Evolutionary conservation across 2,888 invertebrate species (phyloP), one percentile per base, ranked within the genome.

Genomic region (Chymomyza procnemis): DNA sequence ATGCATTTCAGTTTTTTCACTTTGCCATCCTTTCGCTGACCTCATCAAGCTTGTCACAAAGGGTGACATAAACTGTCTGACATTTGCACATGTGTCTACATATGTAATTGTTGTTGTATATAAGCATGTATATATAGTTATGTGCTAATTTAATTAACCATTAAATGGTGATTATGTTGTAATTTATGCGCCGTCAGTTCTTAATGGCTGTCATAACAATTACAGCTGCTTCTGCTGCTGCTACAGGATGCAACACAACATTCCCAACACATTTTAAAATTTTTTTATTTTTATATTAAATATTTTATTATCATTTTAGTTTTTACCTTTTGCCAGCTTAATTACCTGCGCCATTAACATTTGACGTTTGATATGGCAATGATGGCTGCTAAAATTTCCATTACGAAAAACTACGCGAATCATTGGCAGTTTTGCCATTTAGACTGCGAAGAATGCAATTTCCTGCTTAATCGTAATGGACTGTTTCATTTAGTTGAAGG

Each of bases 91-190:
- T 41, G 30, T 30, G 12, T 12, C 34, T 26, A 26, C 26, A 26
- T 26, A 26, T 26, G 26, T 26, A 26, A 5, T 26, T 26, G 26
- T 26, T 4, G 6, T 26, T 26, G 8, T 26, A 26, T 26, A 26
- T 6, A 26, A 14, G 54, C 8, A 12, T 54, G 19, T 18, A 5
- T 14, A 1, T 14, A n/a, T 54, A 12, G 16, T 16, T 4, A n/a
- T 50, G 48, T 74, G 60, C 69, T 74, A 81, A 81, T 85, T 85
- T 73, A 81, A 81, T 86, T 80, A 74, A 73, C 79, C 71, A 85
- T 81, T 76, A 74, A 80, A 83, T 71, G 70, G 73, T 67, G 71
- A 83, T 81, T 81, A 83, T 69, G 72, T 67, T 61, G 67, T 78
- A 71, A 85, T 76, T 85, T 66, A 85, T 83, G 78, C 72, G 73